Evolutionary conservation across 1,140 invertebrate genomes (phyloP).

Genomic region (Cryptotermes secundus): DNA sequence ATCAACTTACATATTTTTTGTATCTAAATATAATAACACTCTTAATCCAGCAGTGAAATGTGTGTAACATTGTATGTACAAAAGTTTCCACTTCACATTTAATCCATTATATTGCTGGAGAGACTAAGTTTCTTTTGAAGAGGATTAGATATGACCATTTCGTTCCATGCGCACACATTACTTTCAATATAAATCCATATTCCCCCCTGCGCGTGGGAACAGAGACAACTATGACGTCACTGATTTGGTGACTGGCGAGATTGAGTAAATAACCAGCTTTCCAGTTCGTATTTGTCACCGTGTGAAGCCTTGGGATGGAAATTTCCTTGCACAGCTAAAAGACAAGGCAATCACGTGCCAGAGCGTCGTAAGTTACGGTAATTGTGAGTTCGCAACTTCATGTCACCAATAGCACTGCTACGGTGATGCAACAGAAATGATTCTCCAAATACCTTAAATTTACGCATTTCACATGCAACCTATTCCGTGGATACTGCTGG

Average conservation of each 20-base stretch:
- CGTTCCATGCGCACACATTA: neutral
- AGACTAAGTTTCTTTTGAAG: neutral
- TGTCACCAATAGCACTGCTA: too few relatives aligned
- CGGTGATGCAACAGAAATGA: too few relatives aligned
- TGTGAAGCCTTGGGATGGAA: neutral
- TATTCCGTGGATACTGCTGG: too few relatives aligned
- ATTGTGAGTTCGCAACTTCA: neutral
- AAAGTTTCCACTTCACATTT: neutral
- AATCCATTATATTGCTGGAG: neutral
- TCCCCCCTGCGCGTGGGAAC: conserved; percentile 30
- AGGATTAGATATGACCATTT: neutral
- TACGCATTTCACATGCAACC: too few relatives aligned
- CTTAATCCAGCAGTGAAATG: too few relatives aligned
- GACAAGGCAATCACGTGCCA: neutral
- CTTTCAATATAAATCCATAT: conserved; percentile 22
- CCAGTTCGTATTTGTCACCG: neutral
- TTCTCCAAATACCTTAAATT: too few relatives aligned
- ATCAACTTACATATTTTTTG: neutral
- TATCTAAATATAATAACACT: neutral
- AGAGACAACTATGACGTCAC: conserved; percentile 28
- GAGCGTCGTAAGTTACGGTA: neutral
- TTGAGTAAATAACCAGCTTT: conserved; percentile 22
- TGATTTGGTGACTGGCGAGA: conserved; percentile 27
- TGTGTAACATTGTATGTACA: neutral
- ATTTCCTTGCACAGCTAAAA: neutral